Evolutionary conservation across 2,113 vertebrate genomes (phyloP).

Genomic region (Octodon degus): DNA sequence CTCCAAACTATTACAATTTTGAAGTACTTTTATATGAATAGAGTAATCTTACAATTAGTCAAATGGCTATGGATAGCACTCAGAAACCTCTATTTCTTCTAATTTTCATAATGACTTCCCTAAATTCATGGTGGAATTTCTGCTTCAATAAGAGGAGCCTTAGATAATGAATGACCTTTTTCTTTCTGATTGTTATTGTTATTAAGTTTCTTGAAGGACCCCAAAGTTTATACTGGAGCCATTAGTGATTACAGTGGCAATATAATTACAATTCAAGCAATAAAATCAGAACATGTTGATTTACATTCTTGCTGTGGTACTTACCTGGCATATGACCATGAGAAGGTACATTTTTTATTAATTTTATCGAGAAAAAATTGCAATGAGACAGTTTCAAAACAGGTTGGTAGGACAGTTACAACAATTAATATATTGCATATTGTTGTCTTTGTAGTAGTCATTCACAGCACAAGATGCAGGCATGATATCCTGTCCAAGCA

Average conservation of each 20-base stretch:
- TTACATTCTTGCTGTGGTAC: not conserved
- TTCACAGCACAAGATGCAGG: no score
- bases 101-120: not conserved
- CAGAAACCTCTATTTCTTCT: conserved; percentile 17
- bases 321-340: not conserved
- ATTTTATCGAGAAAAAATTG: no score
- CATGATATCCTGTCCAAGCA: no score
- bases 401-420: no score
- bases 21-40: not conserved
- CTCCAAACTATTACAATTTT: conserved; percentile 14
- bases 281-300: conserved; percentile 26
- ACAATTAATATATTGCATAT: no score
- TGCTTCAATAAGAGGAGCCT: not conserved
- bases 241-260: not conserved
- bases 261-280: not conserved
- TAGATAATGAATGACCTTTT: not conserved
- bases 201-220: not conserved
- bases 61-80: not conserved
- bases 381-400: no score
- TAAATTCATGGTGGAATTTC: conserved; percentile 14
- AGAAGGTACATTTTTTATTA: not conserved
- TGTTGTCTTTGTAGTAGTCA: no score
- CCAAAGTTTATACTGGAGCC: not conserved
- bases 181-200: not conserved
- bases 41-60: conserved; percentile 8